These are phyloP conservation scores for Brachionus rotundiformis DNA, from an alignment of 1,140 invertebrate genomes.

Conservation along the genomic window DNA sequence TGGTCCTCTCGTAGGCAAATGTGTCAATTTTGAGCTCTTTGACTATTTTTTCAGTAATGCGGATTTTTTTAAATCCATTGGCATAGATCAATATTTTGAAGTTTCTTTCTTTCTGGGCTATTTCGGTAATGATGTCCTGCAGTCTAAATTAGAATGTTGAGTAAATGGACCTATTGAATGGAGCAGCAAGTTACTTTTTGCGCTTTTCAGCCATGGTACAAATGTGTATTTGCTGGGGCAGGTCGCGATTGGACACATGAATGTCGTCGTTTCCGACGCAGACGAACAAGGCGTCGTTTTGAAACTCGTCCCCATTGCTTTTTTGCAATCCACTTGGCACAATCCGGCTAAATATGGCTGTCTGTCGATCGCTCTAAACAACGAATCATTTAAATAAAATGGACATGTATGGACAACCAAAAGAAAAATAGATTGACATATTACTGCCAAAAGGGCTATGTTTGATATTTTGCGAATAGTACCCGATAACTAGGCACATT, in stretches of 20 bases:
- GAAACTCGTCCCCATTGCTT: slow-evolving; percentile 50
- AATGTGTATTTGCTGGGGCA: slow-evolving; percentile 37
- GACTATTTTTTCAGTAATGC: slow-evolving; percentile 50
- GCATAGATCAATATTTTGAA: slow-evolving; percentile 49
- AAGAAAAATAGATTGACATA: slow-evolving; percentile 40
- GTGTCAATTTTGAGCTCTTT: slow-evolving; percentile 50
- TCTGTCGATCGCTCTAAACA: slow-evolving; percentile 51
- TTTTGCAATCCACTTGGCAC: slow-evolving; percentile 51
- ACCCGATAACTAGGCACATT: not conserved
- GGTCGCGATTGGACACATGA: slow-evolving; percentile 37
- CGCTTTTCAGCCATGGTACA: slow-evolving; percentile 50
- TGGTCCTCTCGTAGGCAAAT: slow-evolving; percentile 48
- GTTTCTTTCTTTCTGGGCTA: slow-evolving; percentile 31
- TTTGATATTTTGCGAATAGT: not conserved
- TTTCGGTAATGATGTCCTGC: slow-evolving; percentile 44
- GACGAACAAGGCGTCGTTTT: slow-evolving; percentile 47
- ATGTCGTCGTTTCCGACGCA: slow-evolving; percentile 49
- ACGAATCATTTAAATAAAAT: slow-evolving; percentile 28
- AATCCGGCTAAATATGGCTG: slow-evolving; percentile 48
- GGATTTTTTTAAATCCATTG: slow-evolving; percentile 45
- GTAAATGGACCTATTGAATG: too few relatives aligned
- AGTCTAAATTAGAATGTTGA: not conserved
- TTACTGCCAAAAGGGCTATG: slow-evolving; percentile 51
- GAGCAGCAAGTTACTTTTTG: slow-evolving; percentile 3
- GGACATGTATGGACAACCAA: not conserved